Conservation (phyloP, 2,113 vertebrate species). For the Hippocampus abdominalis region DNA sequence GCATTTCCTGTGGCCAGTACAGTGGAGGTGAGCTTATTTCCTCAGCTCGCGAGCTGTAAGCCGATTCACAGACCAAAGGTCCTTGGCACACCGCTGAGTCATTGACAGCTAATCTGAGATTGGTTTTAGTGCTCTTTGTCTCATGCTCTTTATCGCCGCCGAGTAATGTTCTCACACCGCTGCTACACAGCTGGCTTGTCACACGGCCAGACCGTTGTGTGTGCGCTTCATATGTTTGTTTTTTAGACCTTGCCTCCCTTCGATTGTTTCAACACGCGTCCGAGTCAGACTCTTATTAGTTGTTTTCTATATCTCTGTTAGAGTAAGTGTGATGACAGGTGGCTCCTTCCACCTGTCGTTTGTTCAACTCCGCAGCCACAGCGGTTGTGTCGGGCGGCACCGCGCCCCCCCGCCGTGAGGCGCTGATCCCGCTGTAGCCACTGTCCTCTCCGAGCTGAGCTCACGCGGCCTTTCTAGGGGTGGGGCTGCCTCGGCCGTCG, state of each 20-base stretch:
- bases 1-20: slow-evolving; percentile 14
- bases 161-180: neutral
- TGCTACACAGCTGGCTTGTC: slow-evolving; percentile 22
- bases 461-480: slow-evolving; percentile 29
- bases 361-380: neutral
- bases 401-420: neutral
- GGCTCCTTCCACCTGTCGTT: neutral
- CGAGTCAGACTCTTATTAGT: neutral
- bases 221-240: slow-evolving; percentile 17
- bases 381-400: neutral
- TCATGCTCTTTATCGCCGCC: slow-evolving; percentile 11
- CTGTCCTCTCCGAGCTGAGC: slow-evolving; percentile 2
- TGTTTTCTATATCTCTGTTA: slow-evolving; percentile 5
- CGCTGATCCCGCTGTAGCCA: neutral
- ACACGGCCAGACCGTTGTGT: neutral
- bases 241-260: neutral
- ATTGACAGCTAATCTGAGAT: slow-evolving; percentile 52
- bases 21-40: slow-evolving; percentile 38
- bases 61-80: slow-evolving; percentile 67
- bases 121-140: slow-evolving; percentile 22
- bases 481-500: slow-evolving; percentile 39
- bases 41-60: slow-evolving; percentile 23
- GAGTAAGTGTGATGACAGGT: slow-evolving; percentile 12
- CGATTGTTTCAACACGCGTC: neutral
- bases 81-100: slow-evolving; percentile 54